Conservation (phyloP, 35 echinoderm and acorn worm species). For the Ophioderma brevispina region DNA sequence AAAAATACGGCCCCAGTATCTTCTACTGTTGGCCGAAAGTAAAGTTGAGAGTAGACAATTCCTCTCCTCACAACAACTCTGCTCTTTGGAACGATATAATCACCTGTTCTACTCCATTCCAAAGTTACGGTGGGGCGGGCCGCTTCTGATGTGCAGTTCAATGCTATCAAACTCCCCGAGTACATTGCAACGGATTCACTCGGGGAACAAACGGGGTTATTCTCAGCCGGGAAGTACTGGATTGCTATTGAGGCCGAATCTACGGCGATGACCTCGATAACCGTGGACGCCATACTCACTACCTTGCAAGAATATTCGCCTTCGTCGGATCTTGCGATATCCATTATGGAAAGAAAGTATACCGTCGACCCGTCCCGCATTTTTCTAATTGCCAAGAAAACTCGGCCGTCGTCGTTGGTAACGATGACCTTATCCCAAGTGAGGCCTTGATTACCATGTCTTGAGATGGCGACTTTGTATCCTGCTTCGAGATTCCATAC, state of each 20-base stretch:
- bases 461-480: neutral
- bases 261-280: neutral
- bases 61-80: neutral
- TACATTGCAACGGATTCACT: neutral
- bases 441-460: neutral
- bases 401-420: neutral
- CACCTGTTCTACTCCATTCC: neutral
- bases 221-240: neutral
- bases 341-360: neutral
- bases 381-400: neutral
- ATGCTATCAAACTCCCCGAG: neutral
- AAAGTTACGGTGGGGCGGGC: neutral
- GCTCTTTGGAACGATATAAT: neutral
- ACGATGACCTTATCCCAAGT: neutral
- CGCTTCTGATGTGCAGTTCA: neutral
- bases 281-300: neutral
- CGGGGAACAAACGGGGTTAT: neutral
- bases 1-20: neutral
- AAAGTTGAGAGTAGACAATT: neutral
- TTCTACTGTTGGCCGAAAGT: neutral
- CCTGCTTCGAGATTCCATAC: neutral
- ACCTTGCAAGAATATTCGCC: neutral
- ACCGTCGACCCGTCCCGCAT: neutral
- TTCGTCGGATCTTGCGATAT: neutral
- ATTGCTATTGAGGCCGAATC: neutral